Evolutionary conservation across 1,140 invertebrate genomes (phyloP).

Genomic region (Arion vulgaris): DNA sequence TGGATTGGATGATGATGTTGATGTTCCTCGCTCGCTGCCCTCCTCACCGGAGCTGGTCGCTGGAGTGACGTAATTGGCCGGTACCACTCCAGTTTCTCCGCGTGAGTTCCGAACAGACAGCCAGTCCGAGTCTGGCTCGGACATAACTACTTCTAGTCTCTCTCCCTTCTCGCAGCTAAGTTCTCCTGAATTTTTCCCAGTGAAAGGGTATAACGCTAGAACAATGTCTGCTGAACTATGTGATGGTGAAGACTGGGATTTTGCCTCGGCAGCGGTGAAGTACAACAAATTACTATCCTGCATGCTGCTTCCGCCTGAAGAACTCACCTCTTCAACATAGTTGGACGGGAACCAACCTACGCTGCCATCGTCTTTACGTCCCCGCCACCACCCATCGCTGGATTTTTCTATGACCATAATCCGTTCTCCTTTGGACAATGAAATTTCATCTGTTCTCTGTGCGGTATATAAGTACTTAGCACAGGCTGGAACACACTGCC

Average conservation of each 20-base stretch:
- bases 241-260: slow-evolving; percentile 62
- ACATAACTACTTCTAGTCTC: slow-evolving; percentile 93
- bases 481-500: slow-evolving; percentile 78
- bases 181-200: slow-evolving; percentile 84
- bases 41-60: slow-evolving; percentile 57
- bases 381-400: slow-evolving; percentile 99
- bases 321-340: slow-evolving; percentile 92
- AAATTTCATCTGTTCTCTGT: slow-evolving; percentile 96
- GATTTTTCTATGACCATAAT: slow-evolving; percentile 98
- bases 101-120: slow-evolving; percentile 93
- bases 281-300: slow-evolving; percentile 75
- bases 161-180: slow-evolving; percentile 93
- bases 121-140: slow-evolving; percentile 93
- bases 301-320: slow-evolving; percentile 26
- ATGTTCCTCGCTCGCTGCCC: slow-evolving; percentile 58
- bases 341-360: slow-evolving; percentile 98
- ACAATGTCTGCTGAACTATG: slow-evolving; percentile 78
- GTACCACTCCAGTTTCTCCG: slow-evolving; percentile 92
- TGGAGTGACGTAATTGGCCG: slow-evolving; percentile 92
- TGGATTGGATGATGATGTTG: slow-evolving; percentile 63
- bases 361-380: slow-evolving; percentile 74
- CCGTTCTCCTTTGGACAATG: slow-evolving; percentile 84
- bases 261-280: slow-evolving; percentile 91
- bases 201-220: slow-evolving; percentile 72
- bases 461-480: slow-evolving; percentile 99